These are phyloP conservation scores for Drosophila mayaguana DNA, from an alignment of 2,888 invertebrate genomes.

Conservation along the genomic window DNA sequence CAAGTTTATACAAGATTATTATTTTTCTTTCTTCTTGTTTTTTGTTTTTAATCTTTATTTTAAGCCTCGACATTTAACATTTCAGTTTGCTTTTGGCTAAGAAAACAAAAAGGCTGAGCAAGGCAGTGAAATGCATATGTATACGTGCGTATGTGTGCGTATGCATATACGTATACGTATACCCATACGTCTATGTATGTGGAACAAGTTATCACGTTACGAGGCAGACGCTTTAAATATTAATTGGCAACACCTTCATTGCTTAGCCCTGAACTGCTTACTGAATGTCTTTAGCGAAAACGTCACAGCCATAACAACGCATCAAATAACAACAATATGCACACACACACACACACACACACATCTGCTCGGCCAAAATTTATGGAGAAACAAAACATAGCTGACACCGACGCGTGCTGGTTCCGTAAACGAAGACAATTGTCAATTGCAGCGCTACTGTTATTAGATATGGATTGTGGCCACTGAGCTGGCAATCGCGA, in stretches of 20 bases:
- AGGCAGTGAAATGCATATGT: slow-evolving; percentile 17
- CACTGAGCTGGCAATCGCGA: slow-evolving; percentile 27
- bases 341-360: neutral
- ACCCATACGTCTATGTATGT: slow-evolving; percentile 44
- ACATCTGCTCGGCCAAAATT: slow-evolving; percentile 9
- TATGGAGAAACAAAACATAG: neutral
- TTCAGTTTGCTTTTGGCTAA: slow-evolving; percentile 7
- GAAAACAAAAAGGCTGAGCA: slow-evolving; percentile 36
- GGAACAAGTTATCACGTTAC: slow-evolving; percentile 75
- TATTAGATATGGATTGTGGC: slow-evolving; percentile 50
- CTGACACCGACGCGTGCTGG: slow-evolving; percentile 38
- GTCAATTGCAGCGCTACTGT: slow-evolving; percentile 24
- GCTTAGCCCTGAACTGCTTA: slow-evolving; percentile 77
- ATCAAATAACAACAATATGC: slow-evolving; percentile 45
- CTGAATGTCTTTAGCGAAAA: slow-evolving; percentile 60
- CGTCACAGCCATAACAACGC: slow-evolving; percentile 32
- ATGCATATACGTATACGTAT: slow-evolving; percentile 40
- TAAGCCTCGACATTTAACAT: slow-evolving; percentile 48
- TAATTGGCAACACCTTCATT: slow-evolving; percentile 77
- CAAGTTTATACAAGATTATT: slow-evolving; percentile 9
- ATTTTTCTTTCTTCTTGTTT: slow-evolving; percentile 13
- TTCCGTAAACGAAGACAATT: slow-evolving; percentile 53
- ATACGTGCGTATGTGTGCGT: neutral
- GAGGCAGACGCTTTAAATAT: slow-evolving; percentile 63
- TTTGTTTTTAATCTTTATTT: too few species aligned